A percentile compares a stretch with the other conserved stretches of the same genome.
These are phyloP conservation scores for Apeltes quadracus DNA, from an alignment of 2,113 vertebrate species.

Conservation along the genomic window DNA sequence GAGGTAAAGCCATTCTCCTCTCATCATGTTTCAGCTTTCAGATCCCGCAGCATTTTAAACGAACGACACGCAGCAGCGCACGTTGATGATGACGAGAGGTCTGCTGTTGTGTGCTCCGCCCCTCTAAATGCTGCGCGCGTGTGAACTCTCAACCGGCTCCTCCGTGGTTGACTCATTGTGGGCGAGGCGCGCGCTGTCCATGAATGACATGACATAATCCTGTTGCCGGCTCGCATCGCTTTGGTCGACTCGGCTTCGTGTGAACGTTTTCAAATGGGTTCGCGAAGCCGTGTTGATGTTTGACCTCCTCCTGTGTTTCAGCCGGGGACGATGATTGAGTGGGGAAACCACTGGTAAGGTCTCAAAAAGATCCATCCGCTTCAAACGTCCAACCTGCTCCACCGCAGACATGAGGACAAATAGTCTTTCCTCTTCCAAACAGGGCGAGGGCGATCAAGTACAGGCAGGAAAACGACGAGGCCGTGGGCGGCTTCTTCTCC, in stretches of 20 bases:
- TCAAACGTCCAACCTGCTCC: background rate
- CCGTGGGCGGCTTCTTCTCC: constrained; percentile 95
- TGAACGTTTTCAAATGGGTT: no score
- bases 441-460: constrained; percentile 95
- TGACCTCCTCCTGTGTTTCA: constrained; percentile 64
- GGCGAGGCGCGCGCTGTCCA: no score
- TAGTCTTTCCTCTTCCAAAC: background rate
- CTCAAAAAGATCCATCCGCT: background rate
- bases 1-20: background rate
- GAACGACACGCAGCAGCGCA: background rate
- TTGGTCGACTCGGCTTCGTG: background rate
- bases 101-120: background rate
- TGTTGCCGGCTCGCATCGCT: background rate
- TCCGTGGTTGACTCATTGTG: no score
- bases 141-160: no score
- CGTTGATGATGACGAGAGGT: background rate
- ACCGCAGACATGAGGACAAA: background rate
- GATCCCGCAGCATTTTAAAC: background rate
- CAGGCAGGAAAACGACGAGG: constrained; percentile 94
- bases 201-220: no score
- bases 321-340: constrained; percentile 98
- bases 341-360: constrained; percentile 98
- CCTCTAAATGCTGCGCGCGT: no score
- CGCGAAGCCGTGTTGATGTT: constrained; percentile 18
- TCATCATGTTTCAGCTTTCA: background rate